Evolutionary conservation across 2,888 invertebrate genomes (phyloP), one percentile per base, ranked within the genome.

Genomic region (Eilema depressum): DNA sequence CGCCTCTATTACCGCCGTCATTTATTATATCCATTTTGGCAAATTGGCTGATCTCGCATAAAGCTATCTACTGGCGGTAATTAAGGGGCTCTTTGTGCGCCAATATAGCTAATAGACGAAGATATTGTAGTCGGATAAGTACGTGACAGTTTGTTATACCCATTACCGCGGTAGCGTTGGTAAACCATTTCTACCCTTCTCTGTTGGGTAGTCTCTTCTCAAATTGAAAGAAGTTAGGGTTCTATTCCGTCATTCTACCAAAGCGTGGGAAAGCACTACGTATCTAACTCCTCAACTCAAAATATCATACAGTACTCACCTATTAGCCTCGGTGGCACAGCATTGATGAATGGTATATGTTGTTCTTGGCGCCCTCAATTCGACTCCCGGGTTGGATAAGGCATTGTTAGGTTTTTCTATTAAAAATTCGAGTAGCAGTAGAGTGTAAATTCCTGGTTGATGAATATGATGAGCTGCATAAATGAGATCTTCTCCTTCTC

Each of bases 11-110:
- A 94, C 93, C 89, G 87, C 91, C 92, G 91, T 93, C 95, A 93
- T 95, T 95, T 94, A 91, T 94, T 94, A 94, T 94, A 94, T 93
- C 93, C 94, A 93, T 94, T 95, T 94, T 93, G 90, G 88, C 93
- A 91, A 95, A 95, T 94, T 94, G 92, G 91, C 91, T 91, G 91
- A 93, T 94, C 92, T 89, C 89, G 88, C 86, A 84, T 86, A 85
- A 81, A 75, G 72, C 67, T 76, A 74, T 70, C 71, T 75, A 47
- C 66, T 70, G 80, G 83, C 77, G 78, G 85, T 85, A 88, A 90
- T 89, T 89, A 89, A 83, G 85, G 83, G 79, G 78, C 81, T 85
- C 82, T 86, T 85, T 84, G 77, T 75, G 73, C 60, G 75, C 75
- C 77, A 77, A 84, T 83, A 77, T 70, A 71, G 66, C 73, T 79